Percentiles rank a stretch among this genome's conserved stretches.
These are phyloP conservation scores for Cylloceria caligata DNA, from an alignment of 2,888 invertebrate species.

Conservation along the genomic window DNA sequence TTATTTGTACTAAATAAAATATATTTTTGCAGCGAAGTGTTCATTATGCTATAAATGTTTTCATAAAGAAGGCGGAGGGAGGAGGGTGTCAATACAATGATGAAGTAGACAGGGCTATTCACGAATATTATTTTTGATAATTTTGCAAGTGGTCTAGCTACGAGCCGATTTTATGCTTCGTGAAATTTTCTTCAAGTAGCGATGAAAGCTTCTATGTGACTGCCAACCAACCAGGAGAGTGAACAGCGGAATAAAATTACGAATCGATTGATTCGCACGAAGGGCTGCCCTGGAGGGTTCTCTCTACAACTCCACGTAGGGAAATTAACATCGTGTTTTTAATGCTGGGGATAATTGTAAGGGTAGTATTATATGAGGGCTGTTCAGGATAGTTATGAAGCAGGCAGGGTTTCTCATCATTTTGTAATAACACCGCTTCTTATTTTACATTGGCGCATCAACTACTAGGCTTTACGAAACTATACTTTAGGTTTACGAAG, in stretches of 20 bases:
- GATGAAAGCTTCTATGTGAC: conserved; percentile 18
- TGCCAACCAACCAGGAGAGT: conserved; percentile 7
- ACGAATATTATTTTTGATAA: background rate
- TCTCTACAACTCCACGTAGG: conserved; percentile 69
- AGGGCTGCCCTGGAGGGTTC: conserved; percentile 70
- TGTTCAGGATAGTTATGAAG: conserved; percentile 71
- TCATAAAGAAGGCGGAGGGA: too few relatives aligned
- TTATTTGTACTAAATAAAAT: too few relatives aligned
- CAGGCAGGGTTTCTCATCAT: conserved; percentile 74
- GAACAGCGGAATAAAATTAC: conserved; percentile 79
- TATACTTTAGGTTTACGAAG: background rate
- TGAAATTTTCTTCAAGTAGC: conserved; percentile 11
- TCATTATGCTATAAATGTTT: too few relatives aligned
- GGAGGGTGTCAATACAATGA: background rate
- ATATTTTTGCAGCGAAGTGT: too few relatives aligned
- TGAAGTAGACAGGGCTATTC: background rate
- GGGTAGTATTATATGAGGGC: conserved; percentile 84
- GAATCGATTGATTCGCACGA: conserved; percentile 82
- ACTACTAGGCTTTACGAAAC: background rate
- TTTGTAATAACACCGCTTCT: conserved; percentile 70
- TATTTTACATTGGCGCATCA: conserved; percentile 45
- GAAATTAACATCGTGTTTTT: conserved; percentile 85
- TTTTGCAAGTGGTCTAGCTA: background rate
- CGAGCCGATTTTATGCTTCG: conserved; percentile 27
- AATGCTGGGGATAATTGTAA: conserved; percentile 84